Percentiles rank a stretch among this genome's conserved stretches.
These are phyloP conservation scores for Hemicentrotus pulcherrimus DNA, from an alignment of 35 echinoderm and acorn worm genomes.

Conservation along the genomic window DNA sequence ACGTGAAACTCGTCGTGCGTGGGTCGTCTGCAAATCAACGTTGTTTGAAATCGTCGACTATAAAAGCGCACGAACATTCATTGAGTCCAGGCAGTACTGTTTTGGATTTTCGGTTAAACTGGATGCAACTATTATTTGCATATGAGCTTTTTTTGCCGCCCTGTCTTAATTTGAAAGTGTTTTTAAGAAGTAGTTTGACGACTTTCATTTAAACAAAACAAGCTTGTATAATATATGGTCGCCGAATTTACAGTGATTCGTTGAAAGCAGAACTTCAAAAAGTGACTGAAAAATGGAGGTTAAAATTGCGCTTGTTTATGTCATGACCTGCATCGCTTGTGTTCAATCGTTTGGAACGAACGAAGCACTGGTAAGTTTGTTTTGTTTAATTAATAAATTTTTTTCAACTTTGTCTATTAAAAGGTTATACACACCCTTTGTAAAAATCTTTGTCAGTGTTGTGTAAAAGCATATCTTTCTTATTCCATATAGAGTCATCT, in stretches of 20 bases:
- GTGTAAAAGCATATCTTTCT: no score
- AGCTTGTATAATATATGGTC: neutral
- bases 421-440: neutral
- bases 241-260: neutral
- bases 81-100: neutral
- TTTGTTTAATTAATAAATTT: neutral
- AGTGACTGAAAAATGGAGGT: neutral
- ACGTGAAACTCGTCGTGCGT: neutral
- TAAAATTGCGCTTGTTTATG: neutral
- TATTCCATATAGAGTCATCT: no score
- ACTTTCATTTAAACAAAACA: neutral
- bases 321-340: neutral
- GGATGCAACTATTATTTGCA: neutral
- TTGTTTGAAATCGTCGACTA: neutral
- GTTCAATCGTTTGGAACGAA: constrained; percentile 1
- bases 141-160: neutral
- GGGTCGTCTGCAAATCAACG: neutral
- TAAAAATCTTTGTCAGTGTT: neutral
- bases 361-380: neutral
- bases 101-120: neutral
- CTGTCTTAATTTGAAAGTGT: neutral
- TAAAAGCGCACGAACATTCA: neutral
- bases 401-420: neutral
- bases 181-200: neutral
- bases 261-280: neutral